Evolutionary conservation across 2,113 vertebrate genomes (phyloP), one percentile per base, ranked within the genome.

Genomic region (Arothron firmamentum): DNA sequence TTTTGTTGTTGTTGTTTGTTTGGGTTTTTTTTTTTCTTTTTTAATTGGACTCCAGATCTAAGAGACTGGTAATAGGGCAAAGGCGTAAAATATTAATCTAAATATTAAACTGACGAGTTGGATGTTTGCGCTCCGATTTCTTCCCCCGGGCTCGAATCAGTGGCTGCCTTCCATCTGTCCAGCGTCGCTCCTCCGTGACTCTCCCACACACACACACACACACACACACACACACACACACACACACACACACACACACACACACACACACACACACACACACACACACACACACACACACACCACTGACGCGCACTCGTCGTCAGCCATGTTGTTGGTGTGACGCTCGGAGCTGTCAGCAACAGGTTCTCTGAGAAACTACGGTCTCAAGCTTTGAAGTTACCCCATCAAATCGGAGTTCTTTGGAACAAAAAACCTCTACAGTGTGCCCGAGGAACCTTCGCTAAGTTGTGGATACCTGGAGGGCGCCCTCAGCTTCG

Each of bases 241-340:
- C 62, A 67, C 58, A 48, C 34, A 50, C 61, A 42, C 63, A 75
- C 77, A 69, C 61, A 66, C 80, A 75, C 79, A 67, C 49, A 28
- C 59, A 67, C 52, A 31, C 73, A 8, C 60, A 25, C 54, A 31
- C 42, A 48, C 58, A 6, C 58, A 28, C 63, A 76, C 75, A 75
- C 79, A 65, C 64, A 68, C 57, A 47, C 38, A 49, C 62, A 47
- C 62, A 76, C 77, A 69, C 65, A 65, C 78, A 75, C 79, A 67
- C 65, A 64, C 61, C 68, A 25, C 48, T 61, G 23, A 28, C 9
- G n/a, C 47, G 6, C 72, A 70, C 31, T 68, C 67, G 48, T 45
- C 54, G 88, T 90, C 85, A 88, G 88, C 88, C 88, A 90, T 90
- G 85, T 90, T 90, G 84, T 86, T 84, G 81, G 70, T 80, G 80